Percentiles rank a stretch among this genome's conserved stretches.
These are phyloP conservation scores for Mus spicilegus DNA, from an alignment of 2,113 vertebrate species.

Conservation along the genomic window DNA sequence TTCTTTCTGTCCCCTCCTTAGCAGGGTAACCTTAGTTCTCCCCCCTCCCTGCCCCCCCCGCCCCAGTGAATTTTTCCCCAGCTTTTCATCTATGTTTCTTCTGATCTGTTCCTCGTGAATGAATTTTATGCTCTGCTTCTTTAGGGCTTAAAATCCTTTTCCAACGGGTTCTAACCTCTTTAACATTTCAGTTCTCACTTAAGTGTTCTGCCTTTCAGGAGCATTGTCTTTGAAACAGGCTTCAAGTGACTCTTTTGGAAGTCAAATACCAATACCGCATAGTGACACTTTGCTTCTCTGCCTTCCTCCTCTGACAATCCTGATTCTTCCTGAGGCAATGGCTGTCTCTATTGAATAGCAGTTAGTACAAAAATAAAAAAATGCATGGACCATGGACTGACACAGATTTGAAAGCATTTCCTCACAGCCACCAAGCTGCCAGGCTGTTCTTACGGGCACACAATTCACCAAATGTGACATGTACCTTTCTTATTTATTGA, in stretches of 20 bases:
- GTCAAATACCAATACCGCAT: constrained; percentile 67
- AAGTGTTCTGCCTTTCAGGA: constrained; percentile 66
- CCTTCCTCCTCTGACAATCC: constrained; percentile 19
- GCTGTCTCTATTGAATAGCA: constrained; percentile 68
- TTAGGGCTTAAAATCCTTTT: constrained; percentile 59
- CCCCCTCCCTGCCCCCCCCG: no score
- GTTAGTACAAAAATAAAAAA: not conserved
- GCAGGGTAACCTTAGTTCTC: not conserved
- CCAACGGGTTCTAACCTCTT: constrained; percentile 46
- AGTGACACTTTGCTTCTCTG: constrained; percentile 56
- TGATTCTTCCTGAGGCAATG: constrained; percentile 64
- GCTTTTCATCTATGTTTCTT: constrained; percentile 38
- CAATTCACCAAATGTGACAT: constrained; percentile 36
- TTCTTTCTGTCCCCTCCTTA: not conserved
- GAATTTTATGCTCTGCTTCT: constrained; percentile 60
- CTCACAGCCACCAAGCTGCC: constrained; percentile 11
- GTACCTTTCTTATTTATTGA: not conserved
- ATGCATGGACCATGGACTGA: not conserved
- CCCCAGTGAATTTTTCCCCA: not conserved
- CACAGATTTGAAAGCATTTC: constrained; percentile 62
- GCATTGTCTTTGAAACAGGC: constrained; percentile 76
- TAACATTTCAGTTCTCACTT: constrained; percentile 70
- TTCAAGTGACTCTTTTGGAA: constrained; percentile 77
- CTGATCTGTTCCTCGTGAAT: constrained; percentile 57
- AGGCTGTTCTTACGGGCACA: not conserved